Evolutionary conservation across 2,888 invertebrate species (phyloP), one percentile per base, ranked within the genome.

Genomic region (Empis livida): DNA sequence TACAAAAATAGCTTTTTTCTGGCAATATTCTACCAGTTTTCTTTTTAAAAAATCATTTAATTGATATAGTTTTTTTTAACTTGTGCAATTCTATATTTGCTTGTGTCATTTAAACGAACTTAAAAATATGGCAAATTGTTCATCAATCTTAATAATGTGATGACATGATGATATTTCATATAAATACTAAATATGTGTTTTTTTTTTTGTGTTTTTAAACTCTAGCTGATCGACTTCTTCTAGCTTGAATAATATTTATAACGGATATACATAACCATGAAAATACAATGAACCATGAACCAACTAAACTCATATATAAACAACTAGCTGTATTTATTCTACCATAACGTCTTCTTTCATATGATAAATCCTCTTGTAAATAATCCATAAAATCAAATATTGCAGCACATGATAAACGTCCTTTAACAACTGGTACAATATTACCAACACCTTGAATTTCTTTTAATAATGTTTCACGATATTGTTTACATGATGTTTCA

Each of bases 371-470:
- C 44, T 82, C 79, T 50, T 84, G 82, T 49, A 88, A 70, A 57
- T 84, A 89, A 62, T 89, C 89, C 84, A 89, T 84, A 62, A 84
- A 88, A 67, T 89, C 89, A 56, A 79, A 81, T 44, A 87, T 76
- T 0, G 84, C 79, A 49, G 80, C 79, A 61, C 89, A 89, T 1
- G 77, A 71, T 3, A 89, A 67, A 11, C 88, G 77, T 11, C 61
- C 60, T 53, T 67, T 67, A 43, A 69, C 62, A 3, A 66, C 67
- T 2, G 63, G 64, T 6, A 70, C 68, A 47, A 67, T 65, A 50
- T 67, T 63, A 27, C 70, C 70, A 27, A 63, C 60, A 2, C 68
- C 69, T 49, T 65, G 64, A 15, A 67, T 62, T 50, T 66, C 73
- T 62, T 77, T 76, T 37, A 83, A 77, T 53, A 87, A 64, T 48